Percentiles rank a stretch among this genome's conserved stretches.
Evolutionary conservation across 2,113 vertebrate species (phyloP).

Genomic region (Stictonetta naevosa): DNA sequence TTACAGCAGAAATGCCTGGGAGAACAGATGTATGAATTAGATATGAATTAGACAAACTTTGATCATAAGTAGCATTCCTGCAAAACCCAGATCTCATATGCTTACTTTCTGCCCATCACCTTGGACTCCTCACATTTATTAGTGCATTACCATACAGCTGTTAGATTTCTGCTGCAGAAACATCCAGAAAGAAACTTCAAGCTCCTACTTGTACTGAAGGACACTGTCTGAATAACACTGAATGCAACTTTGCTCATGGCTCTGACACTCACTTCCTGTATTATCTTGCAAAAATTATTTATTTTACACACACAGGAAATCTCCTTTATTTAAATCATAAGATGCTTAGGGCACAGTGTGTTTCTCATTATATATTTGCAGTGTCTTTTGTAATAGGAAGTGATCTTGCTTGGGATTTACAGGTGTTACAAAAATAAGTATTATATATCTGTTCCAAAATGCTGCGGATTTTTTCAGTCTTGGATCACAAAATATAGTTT

Average conservation of each 20-base stretch:
- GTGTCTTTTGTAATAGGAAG: neutral
- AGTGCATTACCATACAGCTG: neutral
- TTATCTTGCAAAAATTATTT: neutral
- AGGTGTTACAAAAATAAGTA: neutral
- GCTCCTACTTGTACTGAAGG: neutral
- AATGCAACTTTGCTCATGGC: rapidly evolving
- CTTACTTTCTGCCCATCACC: neutral
- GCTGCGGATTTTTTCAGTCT: neutral
- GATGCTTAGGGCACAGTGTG: neutral
- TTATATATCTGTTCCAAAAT: neutral
- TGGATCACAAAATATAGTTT: neutral
- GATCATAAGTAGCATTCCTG: neutral
- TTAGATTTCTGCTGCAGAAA: neutral
- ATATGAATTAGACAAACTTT: neutral
- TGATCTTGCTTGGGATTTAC: neutral
- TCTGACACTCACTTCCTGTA: neutral
- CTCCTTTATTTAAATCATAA: neutral
- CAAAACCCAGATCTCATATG: neutral
- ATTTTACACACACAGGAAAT: neutral
- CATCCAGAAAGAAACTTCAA: neutral
- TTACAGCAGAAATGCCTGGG: neutral
- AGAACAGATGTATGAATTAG: neutral
- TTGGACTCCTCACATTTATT: neutral
- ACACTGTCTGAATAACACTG: neutral
- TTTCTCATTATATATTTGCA: neutral